Evolutionary conservation across 2,113 vertebrate species (phyloP).

Genomic region (Hucho hucho): DNA sequence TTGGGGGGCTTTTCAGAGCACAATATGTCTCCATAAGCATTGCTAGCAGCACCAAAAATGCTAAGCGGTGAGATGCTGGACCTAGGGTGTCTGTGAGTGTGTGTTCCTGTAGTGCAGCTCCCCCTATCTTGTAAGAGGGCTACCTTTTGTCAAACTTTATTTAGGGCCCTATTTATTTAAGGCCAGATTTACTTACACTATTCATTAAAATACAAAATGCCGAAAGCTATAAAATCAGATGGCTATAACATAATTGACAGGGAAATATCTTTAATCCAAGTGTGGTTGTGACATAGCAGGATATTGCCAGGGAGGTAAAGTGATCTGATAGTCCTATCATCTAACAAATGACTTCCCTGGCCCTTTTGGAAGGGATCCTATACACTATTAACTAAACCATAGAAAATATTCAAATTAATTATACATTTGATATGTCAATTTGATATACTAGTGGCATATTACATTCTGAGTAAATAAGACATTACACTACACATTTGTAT

Average conservation of each 20-base stretch:
- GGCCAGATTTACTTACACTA: slow-evolving; percentile 35
- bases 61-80: no score
- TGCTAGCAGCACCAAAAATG: no score
- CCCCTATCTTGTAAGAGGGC: slow-evolving; percentile 12
- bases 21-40: no score
- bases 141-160: slow-evolving; percentile 33
- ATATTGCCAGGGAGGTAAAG: slow-evolving; percentile 28
- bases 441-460: no score
- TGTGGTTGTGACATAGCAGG: slow-evolving; percentile 47
- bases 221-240: slow-evolving; percentile 54
- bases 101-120: neutral
- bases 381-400: neutral
- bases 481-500: neutral
- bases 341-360: slow-evolving; percentile 23
- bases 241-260: slow-evolving; percentile 55
- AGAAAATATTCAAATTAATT: no score
- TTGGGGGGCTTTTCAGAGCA: no score
- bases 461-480: neutral
- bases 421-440: no score
- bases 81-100: no score
- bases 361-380: neutral
- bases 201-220: slow-evolving; percentile 55
- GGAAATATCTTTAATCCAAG: slow-evolving; percentile 50
- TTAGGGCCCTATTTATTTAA: neutral
- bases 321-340: slow-evolving; percentile 12